A percentile compares a stretch with the other conserved stretches of the same genome.
Conservation (phyloP, 2,888 invertebrate genomes). For the Archips xylosteana region DNA sequence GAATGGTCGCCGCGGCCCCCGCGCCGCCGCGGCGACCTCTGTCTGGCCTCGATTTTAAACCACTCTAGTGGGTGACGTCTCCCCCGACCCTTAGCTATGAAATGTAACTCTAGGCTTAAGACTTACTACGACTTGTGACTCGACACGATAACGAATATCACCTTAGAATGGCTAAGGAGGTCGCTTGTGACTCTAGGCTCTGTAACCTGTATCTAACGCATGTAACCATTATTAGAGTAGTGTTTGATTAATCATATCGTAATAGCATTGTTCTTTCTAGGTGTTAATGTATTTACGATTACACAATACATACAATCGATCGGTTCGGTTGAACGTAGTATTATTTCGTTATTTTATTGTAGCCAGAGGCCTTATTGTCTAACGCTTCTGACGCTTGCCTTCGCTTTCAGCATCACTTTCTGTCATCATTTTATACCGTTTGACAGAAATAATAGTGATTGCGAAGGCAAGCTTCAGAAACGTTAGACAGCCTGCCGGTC, state of each 20-base stretch:
- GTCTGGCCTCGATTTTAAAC: slow-evolving; percentile 83
- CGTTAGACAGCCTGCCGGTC: slow-evolving; percentile 51
- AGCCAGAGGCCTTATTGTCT: slow-evolving; percentile 34
- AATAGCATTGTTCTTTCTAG: slow-evolving; percentile 56
- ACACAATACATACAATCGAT: slow-evolving; percentile 58
- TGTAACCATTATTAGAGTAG: slow-evolving; percentile 63
- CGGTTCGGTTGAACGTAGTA: slow-evolving; percentile 51
- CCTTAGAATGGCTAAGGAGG: slow-evolving; percentile 63
- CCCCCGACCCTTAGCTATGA: slow-evolving; percentile 78
- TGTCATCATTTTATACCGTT: no score
- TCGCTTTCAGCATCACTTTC: no score
- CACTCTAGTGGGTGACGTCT: slow-evolving; percentile 58
- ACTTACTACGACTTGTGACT: slow-evolving; percentile 41
- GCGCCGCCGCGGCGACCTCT: slow-evolving; percentile 63
- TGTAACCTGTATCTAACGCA: slow-evolving; percentile 65
- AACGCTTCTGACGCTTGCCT: no score
- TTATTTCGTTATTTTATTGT: slow-evolving; percentile 23
- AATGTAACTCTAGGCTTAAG: slow-evolving; percentile 74
- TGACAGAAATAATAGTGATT: no score
- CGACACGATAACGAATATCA: slow-evolving; percentile 37
- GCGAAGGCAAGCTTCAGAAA: no score
- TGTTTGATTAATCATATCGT: slow-evolving; percentile 60
- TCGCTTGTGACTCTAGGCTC: slow-evolving; percentile 65
- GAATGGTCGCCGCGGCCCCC: slow-evolving; percentile 10
- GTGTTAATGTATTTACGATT: slow-evolving; percentile 57